Base-by-base conservation (phyloP, 1,140 invertebrate species). In the Lepidurus apus region DNA sequence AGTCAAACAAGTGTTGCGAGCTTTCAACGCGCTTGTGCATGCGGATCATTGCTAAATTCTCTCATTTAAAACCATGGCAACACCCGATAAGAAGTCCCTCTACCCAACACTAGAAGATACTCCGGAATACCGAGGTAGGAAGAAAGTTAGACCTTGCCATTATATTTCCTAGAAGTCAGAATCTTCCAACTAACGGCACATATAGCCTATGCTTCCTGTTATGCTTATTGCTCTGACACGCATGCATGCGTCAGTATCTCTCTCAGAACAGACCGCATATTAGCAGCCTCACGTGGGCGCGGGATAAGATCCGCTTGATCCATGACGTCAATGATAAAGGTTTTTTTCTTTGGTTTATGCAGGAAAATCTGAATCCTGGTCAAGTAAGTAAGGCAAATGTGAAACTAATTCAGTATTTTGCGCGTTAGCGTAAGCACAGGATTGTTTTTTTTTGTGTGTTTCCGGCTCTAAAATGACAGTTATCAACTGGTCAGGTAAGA, bases 101-200 rank as follows among this genome's bases (percentile, higher is more conserved):
- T 65, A 65, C 53, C 53, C 53, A n/a, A 65, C 53, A 65, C 21
- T 65, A 21, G 53, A 65, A 21, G 53, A 65, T 21, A 65, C n/a
- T 1, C 53, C 53, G 53, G 53, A 65, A 65, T 65, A 65, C 53
- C 17, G 13, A 17, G 53, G 53, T 65, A 65, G 8, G n/a, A 17
- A 65, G 13, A 65, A 34, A 34, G 34, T 34, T 34, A 34, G 53
- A 17, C 53, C 53, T 65, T 21, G 17, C 21, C 45, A 17, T 21
- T 5, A n/a, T 21, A 0, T 65, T 65, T 65, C 34, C 34, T 34
- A 34, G 1, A 34, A 34, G 34, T 34, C 34, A 34, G 34, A 34
- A 34, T 34, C 34, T 34, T 34, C 34, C 1, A 34, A 3, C 3
- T 34, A 34, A 4, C 4, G 34, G 34, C 34, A 4, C 2, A 3